Conservation (phyloP, 2,113 vertebrate genomes). For the Scortum barcoo region DNA sequence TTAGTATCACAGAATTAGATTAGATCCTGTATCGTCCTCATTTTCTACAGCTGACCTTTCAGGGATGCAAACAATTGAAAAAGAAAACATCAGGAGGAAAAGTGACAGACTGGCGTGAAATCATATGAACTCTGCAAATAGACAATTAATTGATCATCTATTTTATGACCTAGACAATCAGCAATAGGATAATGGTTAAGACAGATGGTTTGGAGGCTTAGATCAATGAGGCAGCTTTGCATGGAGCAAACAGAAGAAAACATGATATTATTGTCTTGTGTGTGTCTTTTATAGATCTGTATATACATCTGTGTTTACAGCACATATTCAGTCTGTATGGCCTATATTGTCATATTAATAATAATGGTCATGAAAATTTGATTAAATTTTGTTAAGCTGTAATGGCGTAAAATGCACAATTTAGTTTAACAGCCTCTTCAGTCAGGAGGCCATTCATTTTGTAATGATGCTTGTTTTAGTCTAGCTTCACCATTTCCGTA, state of each 20-base stretch:
- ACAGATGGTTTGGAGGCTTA: background rate
- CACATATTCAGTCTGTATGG: background rate
- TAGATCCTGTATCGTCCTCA: background rate
- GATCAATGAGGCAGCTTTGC: slow-evolving; percentile 25
- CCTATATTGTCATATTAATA: background rate
- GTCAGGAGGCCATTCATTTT: background rate
- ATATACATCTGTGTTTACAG: background rate
- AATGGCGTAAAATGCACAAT: background rate
- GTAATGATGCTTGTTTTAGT: background rate
- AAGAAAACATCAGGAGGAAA: background rate
- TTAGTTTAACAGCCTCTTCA: slow-evolving; percentile 14
- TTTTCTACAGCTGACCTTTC: background rate
- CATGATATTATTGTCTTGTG: background rate
- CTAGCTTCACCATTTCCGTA: background rate
- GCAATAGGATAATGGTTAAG: background rate
- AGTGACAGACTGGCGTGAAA: background rate
- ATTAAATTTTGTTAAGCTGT: background rate
- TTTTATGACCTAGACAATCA: slow-evolving; percentile 16
- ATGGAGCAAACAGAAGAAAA: slow-evolving; percentile 5
- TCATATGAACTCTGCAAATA: slow-evolving; percentile 19
- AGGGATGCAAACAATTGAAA: background rate
- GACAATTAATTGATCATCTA: slow-evolving; percentile 10
- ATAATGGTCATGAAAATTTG: background rate
- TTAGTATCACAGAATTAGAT: background rate
- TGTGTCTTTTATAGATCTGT: slow-evolving; percentile 27